Percentiles rank a stretch among this genome's conserved stretches.
Conservation (phyloP, 2,113 vertebrate species). For the Pseudorhombus dupliciocellatus region DNA sequence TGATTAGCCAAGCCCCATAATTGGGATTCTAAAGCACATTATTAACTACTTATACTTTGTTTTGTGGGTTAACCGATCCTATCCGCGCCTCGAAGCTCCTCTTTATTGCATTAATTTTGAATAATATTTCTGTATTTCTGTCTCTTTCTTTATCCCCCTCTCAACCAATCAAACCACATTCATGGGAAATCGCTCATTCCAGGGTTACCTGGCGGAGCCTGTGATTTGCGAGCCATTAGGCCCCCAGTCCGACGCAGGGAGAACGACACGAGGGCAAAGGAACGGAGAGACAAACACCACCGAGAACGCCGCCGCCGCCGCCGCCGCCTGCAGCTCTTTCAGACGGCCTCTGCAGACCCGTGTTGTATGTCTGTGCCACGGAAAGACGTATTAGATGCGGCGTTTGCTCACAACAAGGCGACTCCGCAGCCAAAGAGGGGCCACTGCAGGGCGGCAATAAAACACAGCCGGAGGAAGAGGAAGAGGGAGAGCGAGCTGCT, state of each 20-base stretch:
- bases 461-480: slow-evolving; percentile 17
- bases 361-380: slow-evolving; percentile 18
- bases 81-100: no score
- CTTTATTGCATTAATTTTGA: no score
- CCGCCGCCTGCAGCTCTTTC: slow-evolving; percentile 5
- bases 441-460: slow-evolving; percentile 58
- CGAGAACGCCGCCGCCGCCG: no score
- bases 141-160: slow-evolving; percentile 20
- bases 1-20: no score
- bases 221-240: slow-evolving; percentile 57
- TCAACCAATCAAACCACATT: slow-evolving; percentile 35
- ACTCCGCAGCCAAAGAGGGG: slow-evolving; percentile 37
- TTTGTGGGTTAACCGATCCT: no score
- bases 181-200: slow-evolving; percentile 47
- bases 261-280: slow-evolving; percentile 23
- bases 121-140: no score
- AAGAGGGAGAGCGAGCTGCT: slow-evolving; percentile 6
- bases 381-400: slow-evolving; percentile 30
- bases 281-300: slow-evolving; percentile 16
- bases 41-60: no score
- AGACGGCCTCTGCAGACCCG: slow-evolving; percentile 8
- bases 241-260: slow-evolving; percentile 27
- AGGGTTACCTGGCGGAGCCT: slow-evolving; percentile 48
- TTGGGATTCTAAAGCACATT: no score
- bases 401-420: slow-evolving; percentile 16